Evolutionary conservation across 2,888 invertebrate genomes (phyloP).

Genomic region (Subacronicta megacephala): DNA sequence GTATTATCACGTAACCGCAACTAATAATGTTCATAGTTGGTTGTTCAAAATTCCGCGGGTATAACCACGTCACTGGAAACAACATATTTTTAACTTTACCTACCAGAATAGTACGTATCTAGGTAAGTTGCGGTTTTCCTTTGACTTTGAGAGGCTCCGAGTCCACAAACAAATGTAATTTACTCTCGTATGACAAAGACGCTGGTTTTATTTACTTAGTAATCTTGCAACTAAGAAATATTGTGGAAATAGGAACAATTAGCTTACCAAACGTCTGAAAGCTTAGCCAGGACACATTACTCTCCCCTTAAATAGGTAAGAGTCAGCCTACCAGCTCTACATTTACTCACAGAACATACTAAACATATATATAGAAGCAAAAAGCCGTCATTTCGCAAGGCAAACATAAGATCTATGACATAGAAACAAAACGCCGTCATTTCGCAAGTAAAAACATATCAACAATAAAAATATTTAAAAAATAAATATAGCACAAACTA

Average conservation of each 20-base stretch:
- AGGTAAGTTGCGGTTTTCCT: slow-evolving; percentile 4
- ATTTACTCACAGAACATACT: slow-evolving; percentile 7
- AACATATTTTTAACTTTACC: slow-evolving; percentile 18
- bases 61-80: slow-evolving; percentile 20
- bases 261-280: slow-evolving; percentile 26
- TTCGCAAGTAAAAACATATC: no score
- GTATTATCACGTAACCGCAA: slow-evolving; percentile 38
- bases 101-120: neutral
- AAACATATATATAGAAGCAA: slow-evolving; percentile 1
- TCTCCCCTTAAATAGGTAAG: slow-evolving; percentile 36
- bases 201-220: slow-evolving; percentile 1
- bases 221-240: slow-evolving; percentile 15
- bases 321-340: slow-evolving; percentile 10
- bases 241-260: slow-evolving; percentile 35
- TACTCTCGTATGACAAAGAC: neutral
- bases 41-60: slow-evolving; percentile 12
- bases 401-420: no score
- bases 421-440: no score
- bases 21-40: slow-evolving; percentile 3
- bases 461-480: no score
- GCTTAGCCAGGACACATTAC: slow-evolving; percentile 26
- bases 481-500: no score
- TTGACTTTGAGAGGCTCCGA: slow-evolving; percentile 2
- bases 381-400: no score
- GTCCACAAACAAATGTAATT: slow-evolving; percentile 8